Evolutionary conservation across 2,797 vertebrate genomes (phyloP).

Genomic region (Silurus lanzhouensis): DNA sequence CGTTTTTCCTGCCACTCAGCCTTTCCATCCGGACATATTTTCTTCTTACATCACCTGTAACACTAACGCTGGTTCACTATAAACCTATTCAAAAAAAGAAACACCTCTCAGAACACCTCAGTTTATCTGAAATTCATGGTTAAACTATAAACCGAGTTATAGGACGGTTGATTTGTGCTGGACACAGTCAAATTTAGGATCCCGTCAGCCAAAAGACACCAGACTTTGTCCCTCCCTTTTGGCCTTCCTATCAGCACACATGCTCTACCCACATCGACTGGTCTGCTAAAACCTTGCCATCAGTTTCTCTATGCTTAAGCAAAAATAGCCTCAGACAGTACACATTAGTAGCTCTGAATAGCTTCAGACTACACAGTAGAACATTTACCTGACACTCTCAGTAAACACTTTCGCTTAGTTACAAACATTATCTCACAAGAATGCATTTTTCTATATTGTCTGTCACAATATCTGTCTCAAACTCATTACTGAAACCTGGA

Average conservation of each 20-base stretch:
- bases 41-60: conserved; percentile 5
- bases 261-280: conserved; percentile 21
- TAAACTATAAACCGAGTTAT: conserved; percentile 12
- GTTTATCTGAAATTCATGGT: not conserved
- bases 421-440: not conserved
- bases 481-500: not conserved
- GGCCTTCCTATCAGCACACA: not conserved
- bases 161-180: not conserved
- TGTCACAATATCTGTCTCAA: conserved; percentile 5
- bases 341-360: conserved; percentile 25
- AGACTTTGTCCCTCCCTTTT: not conserved
- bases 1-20: conserved; percentile 15
- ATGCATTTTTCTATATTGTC: not conserved
- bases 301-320: not conserved
- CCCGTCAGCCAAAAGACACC: conserved; percentile 1
- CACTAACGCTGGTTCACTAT: conserved; percentile 16
- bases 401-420: conserved; percentile 13
- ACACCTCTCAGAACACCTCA: not conserved
- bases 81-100: not conserved
- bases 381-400: not conserved
- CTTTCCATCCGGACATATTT: conserved; percentile 13
- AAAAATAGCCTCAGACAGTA: conserved; percentile 33
- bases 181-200: not conserved
- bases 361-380: conserved; percentile 23
- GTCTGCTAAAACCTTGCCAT: conserved; percentile 11